A percentile compares a stretch with the other conserved stretches of the same genome.
Evolutionary conservation across 2,113 vertebrate species (phyloP).

Genomic region (Aegypius monachus): DNA sequence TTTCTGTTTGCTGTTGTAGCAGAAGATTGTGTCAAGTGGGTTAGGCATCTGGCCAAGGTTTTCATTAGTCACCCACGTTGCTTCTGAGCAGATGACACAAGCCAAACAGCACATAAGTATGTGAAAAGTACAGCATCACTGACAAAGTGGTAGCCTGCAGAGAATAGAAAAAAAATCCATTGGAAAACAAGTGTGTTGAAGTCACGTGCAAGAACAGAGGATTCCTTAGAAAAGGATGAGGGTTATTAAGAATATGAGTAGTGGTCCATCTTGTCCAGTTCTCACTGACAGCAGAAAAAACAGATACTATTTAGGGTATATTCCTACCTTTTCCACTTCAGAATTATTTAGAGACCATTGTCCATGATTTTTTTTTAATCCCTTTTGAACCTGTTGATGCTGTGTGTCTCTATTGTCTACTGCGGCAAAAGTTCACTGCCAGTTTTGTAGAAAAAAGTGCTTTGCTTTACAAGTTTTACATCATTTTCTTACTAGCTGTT

Average conservation of each 20-base stretch:
- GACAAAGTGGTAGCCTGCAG: neutral
- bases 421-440: neutral
- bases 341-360: neutral
- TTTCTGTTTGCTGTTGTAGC: neutral
- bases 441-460: neutral
- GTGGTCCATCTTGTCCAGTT: neutral
- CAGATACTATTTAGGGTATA: neutral
- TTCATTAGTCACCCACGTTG: neutral
- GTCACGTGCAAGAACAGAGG: accelerated
- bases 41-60: neutral
- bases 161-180: neutral
- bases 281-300: neutral
- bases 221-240: neutral
- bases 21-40: neutral
- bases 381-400: neutral
- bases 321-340: neutral
- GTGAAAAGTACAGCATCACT: neutral
- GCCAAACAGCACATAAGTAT: neutral
- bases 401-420: neutral
- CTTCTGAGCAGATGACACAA: neutral
- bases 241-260: neutral
- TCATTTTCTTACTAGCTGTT: neutral
- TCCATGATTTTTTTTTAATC: neutral
- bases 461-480: neutral
- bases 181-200: neutral